These are phyloP conservation scores for Polydrusus tereticollis DNA, from an alignment of 2,888 invertebrate species.

Conservation along the genomic window DNA sequence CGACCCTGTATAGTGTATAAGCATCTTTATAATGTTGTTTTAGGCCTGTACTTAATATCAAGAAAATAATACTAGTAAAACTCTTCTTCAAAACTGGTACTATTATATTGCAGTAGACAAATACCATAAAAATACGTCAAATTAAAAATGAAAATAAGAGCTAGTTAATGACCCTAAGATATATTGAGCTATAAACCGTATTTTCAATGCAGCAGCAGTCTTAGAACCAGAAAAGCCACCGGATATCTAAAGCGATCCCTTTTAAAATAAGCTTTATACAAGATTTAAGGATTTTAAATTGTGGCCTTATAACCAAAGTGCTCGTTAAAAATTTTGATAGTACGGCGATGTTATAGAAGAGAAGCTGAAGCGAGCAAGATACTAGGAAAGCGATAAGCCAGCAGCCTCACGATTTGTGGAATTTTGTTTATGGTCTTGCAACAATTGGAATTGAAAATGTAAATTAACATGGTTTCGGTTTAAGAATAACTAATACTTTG, in stretches of 20 bases:
- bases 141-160: conserved; percentile 29
- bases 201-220: conserved; percentile 32
- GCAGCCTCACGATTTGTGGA: too few relatives aligned
- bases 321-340: too few relatives aligned
- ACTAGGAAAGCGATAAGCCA: too few relatives aligned
- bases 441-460: too few relatives aligned
- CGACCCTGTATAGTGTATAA: too few relatives aligned
- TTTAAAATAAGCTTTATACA: conserved; percentile 24
- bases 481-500: too few relatives aligned
- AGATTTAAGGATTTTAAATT: conserved; percentile 26
- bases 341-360: too few relatives aligned
- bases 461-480: too few relatives aligned
- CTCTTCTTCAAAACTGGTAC: not conserved
- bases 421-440: too few relatives aligned
- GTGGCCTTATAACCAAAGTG: too few relatives aligned
- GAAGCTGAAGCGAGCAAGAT: too few relatives aligned
- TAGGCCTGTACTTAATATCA: not conserved
- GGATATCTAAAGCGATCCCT: not conserved
- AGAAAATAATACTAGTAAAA: not conserved
- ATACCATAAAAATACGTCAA: conserved; percentile 28
- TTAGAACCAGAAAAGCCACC: not conserved
- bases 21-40: too few relatives aligned
- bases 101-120: not conserved
- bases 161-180: conserved; percentile 41
- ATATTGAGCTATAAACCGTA: conserved; percentile 45